Percentiles rank a stretch among this genome's conserved stretches.
Conservation (phyloP, 2,888 invertebrate genomes). For the Hartigia nigra region DNA sequence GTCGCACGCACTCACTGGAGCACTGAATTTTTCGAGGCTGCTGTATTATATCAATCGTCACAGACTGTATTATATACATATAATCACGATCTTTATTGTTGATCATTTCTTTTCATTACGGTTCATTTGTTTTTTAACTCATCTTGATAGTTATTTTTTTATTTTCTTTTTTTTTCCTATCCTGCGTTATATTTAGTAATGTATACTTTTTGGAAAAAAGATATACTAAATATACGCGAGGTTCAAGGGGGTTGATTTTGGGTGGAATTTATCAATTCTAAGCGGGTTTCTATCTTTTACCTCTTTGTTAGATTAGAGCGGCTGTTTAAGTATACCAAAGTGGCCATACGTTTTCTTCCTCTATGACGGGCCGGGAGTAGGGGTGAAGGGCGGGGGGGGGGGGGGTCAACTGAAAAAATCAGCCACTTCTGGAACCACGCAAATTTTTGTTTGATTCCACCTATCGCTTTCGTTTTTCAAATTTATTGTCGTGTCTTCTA, state of each 20-base stretch:
- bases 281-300: background rate
- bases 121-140: background rate
- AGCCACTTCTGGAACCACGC: too few relatives aligned
- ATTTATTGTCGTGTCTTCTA: background rate
- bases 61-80: too few relatives aligned
- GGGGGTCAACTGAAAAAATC: background rate
- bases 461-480: background rate
- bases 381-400: too few relatives aligned
- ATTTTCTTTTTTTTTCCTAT: background rate
- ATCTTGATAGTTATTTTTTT: too few relatives aligned
- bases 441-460: background rate
- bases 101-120: background rate
- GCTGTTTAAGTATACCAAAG: background rate
- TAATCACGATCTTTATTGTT: background rate
- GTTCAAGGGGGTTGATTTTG: too few relatives aligned
- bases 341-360: background rate
- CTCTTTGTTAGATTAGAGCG: background rate
- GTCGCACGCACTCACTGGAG: constrained; percentile 13
- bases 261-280: background rate
- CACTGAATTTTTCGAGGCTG: constrained; percentile 7
- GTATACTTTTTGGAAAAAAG: background rate
- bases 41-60: background rate
- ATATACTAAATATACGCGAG: background rate
- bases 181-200: background rate
- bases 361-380: too few relatives aligned